A percentile compares a stretch with the other conserved stretches of the same genome.
Conservation (phyloP, 2,797 vertebrate genomes). For the Syngnathus rostellatus region DNA sequence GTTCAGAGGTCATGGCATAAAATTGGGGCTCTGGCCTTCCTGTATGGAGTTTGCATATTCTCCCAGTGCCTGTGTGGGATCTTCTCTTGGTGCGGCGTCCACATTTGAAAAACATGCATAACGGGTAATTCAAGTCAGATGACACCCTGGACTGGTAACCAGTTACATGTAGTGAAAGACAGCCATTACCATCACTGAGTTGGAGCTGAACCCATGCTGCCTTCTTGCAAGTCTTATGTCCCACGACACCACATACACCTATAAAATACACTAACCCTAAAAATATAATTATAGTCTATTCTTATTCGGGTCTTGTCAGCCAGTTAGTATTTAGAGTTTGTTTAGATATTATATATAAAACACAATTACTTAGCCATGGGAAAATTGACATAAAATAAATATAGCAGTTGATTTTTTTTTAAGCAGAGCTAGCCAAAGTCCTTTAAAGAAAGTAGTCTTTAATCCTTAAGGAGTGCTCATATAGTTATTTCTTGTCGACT, state of each 20-base stretch:
- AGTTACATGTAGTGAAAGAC: no score
- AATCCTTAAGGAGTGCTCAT: slow-evolving; percentile 41
- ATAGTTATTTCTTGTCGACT: slow-evolving; percentile 53
- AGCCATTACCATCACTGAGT: no score
- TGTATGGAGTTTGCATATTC: no score
- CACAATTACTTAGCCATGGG: neutral
- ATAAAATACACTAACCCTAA: neutral
- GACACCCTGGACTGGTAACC: no score
- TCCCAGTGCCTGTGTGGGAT: no score
- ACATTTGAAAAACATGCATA: no score
- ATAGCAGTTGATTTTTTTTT: neutral
- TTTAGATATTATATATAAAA: neutral
- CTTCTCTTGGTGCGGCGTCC: no score
- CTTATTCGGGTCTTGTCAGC: slow-evolving; percentile 3
- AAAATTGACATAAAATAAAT: slow-evolving; percentile 1
- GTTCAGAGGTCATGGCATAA: no score
- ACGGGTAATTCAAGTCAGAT: no score
- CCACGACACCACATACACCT: neutral
- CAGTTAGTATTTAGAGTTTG: slow-evolving; percentile 5
- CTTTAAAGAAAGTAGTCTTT: slow-evolving; percentile 41
- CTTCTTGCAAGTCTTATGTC: no score
- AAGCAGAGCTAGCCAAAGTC: slow-evolving; percentile 13
- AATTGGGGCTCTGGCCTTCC: no score
- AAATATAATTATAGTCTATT: neutral
- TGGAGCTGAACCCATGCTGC: no score